These are phyloP conservation scores for Ptychochromis oligacanthus DNA, from an alignment of 2,113 vertebrate genomes.

Conservation along the genomic window DNA sequence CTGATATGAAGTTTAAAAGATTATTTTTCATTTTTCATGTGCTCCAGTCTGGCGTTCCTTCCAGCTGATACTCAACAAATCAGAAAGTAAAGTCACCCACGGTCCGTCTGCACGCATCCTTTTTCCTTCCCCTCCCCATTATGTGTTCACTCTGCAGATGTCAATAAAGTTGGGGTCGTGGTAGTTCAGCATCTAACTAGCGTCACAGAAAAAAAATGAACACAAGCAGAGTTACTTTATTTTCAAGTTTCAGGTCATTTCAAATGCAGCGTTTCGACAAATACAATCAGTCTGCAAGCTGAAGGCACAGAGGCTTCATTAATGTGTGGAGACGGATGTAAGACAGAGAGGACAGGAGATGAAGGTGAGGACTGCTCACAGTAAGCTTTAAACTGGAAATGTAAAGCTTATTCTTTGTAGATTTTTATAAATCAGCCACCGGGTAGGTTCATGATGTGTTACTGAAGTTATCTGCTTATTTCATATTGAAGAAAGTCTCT, in stretches of 20 bases:
- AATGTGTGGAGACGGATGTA: background rate
- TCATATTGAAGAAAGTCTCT: background rate
- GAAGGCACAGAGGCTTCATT: background rate
- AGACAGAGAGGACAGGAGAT: background rate
- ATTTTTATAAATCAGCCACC: background rate
- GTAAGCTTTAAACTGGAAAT: background rate
- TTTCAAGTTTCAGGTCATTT: background rate
- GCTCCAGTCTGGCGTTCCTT: background rate
- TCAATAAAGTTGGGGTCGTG: background rate
- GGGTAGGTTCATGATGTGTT: too few species aligned
- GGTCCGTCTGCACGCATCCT: background rate
- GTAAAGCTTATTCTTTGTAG: background rate
- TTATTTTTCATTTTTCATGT: rapidly evolving
- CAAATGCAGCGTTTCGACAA: background rate
- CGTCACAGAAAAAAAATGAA: background rate
- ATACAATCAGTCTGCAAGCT: background rate
- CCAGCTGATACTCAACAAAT: background rate
- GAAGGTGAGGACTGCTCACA: background rate
- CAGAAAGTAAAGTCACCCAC: rapidly evolving
- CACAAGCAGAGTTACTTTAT: background rate
- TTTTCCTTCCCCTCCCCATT: background rate
- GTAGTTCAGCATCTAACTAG: background rate
- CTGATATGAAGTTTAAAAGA: background rate
- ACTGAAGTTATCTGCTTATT: background rate
- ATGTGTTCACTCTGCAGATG: background rate